Evolutionary conservation across 2,113 vertebrate species (phyloP).

Genomic region (Eurystomus gularis): DNA sequence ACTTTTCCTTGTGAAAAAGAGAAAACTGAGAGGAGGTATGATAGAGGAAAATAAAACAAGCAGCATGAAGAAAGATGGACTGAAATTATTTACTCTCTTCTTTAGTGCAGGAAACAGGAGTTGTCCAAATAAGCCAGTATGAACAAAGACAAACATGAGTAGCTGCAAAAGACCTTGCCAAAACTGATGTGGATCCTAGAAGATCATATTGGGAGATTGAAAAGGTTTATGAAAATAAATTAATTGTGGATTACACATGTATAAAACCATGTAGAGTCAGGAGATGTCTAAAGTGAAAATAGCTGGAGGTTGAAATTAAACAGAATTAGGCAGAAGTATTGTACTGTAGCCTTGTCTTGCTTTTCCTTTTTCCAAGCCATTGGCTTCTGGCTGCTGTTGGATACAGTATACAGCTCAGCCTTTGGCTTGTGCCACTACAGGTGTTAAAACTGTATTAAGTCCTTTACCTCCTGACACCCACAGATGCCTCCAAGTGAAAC

Average conservation of each 20-base stretch:
- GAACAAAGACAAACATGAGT: background rate
- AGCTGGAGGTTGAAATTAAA: background rate
- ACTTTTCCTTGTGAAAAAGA: background rate
- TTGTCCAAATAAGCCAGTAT: background rate
- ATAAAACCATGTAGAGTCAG: background rate
- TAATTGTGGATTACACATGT: background rate
- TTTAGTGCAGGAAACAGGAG: background rate
- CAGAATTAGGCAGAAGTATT: background rate
- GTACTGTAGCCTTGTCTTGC: background rate
- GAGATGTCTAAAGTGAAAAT: background rate
- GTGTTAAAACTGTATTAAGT: background rate
- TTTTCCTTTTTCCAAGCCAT: background rate
- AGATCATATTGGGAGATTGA: background rate
- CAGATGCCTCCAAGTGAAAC: background rate
- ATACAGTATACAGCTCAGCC: fast-evolving
- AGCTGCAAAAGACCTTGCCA: background rate
- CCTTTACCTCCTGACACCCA: background rate
- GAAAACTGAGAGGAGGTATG: background rate
- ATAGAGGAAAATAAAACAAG: background rate
- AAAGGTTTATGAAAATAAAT: background rate
- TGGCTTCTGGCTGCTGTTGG: background rate
- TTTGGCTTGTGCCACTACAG: background rate
- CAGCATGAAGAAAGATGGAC: background rate
- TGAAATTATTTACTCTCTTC: background rate
- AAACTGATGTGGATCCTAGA: background rate